These are phyloP conservation scores for Sturnus vulgaris DNA, from an alignment of 2,113 vertebrate species.

Conservation along the genomic window DNA sequence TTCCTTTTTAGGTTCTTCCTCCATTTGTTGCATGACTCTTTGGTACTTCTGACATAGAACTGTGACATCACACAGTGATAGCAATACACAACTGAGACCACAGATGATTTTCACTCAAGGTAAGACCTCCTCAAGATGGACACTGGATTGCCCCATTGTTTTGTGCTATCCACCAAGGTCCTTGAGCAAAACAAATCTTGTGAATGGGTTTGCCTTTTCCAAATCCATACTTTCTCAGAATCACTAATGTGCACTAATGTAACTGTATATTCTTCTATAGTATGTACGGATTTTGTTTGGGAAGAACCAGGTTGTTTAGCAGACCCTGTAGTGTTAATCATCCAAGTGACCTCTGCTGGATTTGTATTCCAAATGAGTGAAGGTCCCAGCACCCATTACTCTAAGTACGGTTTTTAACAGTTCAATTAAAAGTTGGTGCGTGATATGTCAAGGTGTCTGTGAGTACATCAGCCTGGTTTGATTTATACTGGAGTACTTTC, in stretches of 20 bases:
- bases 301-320: neutral
- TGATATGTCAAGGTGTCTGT: neutral
- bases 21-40: neutral
- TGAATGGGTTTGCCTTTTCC: neutral
- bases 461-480: neutral
- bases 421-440: neutral
- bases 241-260: rapidly evolving
- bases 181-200: neutral
- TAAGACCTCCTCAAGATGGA: neutral
- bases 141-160: neutral
- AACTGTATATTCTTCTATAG: neutral
- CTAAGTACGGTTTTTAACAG: neutral
- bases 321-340: neutral
- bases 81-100: neutral
- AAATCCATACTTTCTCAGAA: neutral
- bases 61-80: neutral
- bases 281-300: rapidly evolving
- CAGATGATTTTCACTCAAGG: neutral
- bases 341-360: neutral
- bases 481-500: neutral
- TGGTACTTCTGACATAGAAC: neutral
- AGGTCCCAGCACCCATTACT: neutral
- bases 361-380: neutral
- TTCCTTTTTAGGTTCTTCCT: neutral
- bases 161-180: neutral